Evolutionary conservation across 1,140 invertebrate species (phyloP), one percentile per base, ranked within the genome.

Genomic region (Camponotus pennsylvanicus): DNA sequence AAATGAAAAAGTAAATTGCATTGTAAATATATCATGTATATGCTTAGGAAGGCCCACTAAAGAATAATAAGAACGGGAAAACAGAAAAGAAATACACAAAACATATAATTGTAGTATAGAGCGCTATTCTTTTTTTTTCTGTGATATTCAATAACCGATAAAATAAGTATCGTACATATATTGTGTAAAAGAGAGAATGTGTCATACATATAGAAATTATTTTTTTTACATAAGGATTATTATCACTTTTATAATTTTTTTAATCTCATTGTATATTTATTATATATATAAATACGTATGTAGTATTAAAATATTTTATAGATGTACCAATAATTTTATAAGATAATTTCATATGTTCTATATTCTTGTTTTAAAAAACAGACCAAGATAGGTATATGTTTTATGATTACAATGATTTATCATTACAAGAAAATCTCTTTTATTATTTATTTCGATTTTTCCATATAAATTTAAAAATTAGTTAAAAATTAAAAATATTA

Each of bases 1-100:
- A 93, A 93, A 78, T 92, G 69, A 61, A 40, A 6, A 40, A 40
- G 6, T 27, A 40, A 42, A 11, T 45, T 21, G 37, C 8, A 34
- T 18, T 82, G 67, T 82, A 86, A 77, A 86, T 80, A 76, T 45
- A 9, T 13, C 55, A 59, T 40, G 32, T 42, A 59, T 32, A 80
- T 57, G 21, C 8, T 67, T 57, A 4, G 57, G 2, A 4, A 40
- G 9, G 49, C 1, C 11, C 13, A 15, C 32, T 5, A 15, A 40
- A 21, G 13, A 45, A 49, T 49, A 49, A 27, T 13, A 4, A 73
- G 52, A 57, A 73, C 9, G 4, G 4, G 49, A 52, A 73, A 57
- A 59, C 1, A 34, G 57, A 37, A 75, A 6, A 37, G n/a, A 32
- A 40, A 59, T 9, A 42, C 52, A 32, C 49, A 40, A 67, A 32